These are phyloP conservation scores for Chanos chanos DNA, from an alignment of 2,797 vertebrate genomes.

Conservation along the genomic window DNA sequence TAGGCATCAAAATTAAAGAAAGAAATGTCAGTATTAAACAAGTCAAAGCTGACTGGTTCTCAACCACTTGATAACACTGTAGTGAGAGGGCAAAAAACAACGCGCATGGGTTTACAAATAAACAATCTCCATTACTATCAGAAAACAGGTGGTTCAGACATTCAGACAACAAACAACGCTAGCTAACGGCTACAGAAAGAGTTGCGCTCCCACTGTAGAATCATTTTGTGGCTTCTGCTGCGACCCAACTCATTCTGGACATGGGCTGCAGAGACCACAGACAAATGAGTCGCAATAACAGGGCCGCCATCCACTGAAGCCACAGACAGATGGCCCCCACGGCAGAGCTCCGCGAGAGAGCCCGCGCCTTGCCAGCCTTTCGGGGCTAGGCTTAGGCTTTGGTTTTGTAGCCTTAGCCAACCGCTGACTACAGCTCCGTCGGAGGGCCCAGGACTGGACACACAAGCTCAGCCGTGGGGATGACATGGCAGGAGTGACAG, in stretches of 20 bases:
- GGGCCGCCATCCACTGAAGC: constrained; percentile 34
- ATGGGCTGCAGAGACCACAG: constrained; percentile 36
- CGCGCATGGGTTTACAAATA: too few species aligned
- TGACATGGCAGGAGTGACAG: constrained; percentile 15
- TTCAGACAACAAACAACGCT: constrained; percentile 23
- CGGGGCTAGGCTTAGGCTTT: constrained; percentile 26
- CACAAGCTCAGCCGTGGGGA: constrained; percentile 11
- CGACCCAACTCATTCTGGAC: constrained; percentile 9
- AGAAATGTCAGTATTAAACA: too few species aligned
- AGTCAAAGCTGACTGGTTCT: too few species aligned
- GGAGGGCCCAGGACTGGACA: constrained; percentile 24
- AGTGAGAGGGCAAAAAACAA: too few species aligned
- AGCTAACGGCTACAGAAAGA: constrained; percentile 11
- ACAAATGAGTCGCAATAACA: constrained; percentile 46
- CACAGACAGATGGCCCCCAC: constrained; percentile 40
- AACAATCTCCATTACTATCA: too few species aligned
- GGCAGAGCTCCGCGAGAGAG: constrained; percentile 40
- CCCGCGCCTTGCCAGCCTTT: constrained; percentile 27
- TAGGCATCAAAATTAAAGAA: too few species aligned
- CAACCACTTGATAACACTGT: too few species aligned
- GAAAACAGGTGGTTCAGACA: constrained; percentile 46
- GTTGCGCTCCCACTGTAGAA: constrained; percentile 8
- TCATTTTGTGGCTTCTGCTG: constrained; percentile 19
- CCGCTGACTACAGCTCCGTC: constrained; percentile 23
- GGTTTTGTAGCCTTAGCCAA: constrained; percentile 32